Conservation (phyloP, 2,113 vertebrate genomes). For the Eonycteris spelaea region DNA sequence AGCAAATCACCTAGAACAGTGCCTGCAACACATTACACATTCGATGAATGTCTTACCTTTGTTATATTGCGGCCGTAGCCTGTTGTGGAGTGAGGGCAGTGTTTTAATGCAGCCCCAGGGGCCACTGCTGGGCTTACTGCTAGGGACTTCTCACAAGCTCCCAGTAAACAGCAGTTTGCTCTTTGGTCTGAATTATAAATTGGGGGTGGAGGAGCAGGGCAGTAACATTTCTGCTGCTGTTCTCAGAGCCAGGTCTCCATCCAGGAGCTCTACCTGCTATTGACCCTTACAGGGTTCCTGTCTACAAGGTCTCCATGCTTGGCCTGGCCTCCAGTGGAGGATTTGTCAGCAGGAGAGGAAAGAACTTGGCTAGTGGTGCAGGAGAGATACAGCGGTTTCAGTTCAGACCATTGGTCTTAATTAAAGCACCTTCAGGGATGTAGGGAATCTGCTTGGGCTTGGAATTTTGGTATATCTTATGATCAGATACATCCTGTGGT, state of each 20-base stretch:
- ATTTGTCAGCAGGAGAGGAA: not conserved
- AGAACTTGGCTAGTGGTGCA: not conserved
- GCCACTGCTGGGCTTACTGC: too few relatives aligned
- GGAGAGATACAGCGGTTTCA: not conserved
- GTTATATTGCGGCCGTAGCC: not conserved
- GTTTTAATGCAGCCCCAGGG: not conserved
- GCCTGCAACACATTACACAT: fast-evolving
- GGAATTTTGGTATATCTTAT: not conserved
- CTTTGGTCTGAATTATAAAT: not conserved
- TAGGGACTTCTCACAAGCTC: not conserved
- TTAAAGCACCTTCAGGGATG: not conserved
- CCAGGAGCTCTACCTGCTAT: not conserved
- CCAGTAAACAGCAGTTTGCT: not conserved
- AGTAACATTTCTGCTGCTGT: not conserved
- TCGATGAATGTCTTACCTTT: not conserved
- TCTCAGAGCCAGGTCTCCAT: not conserved
- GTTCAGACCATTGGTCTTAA: not conserved
- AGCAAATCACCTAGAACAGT: not conserved
- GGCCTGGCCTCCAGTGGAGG: not conserved
- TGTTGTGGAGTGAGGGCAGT: not conserved
- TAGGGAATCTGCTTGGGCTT: not conserved
- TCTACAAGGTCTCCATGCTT: not conserved
- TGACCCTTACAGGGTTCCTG: not conserved
- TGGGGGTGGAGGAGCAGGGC: not conserved
- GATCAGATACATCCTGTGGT: not conserved